These are phyloP conservation scores for Machimus atricapillus DNA, from an alignment of 2,888 invertebrate genomes.

Conservation along the genomic window DNA sequence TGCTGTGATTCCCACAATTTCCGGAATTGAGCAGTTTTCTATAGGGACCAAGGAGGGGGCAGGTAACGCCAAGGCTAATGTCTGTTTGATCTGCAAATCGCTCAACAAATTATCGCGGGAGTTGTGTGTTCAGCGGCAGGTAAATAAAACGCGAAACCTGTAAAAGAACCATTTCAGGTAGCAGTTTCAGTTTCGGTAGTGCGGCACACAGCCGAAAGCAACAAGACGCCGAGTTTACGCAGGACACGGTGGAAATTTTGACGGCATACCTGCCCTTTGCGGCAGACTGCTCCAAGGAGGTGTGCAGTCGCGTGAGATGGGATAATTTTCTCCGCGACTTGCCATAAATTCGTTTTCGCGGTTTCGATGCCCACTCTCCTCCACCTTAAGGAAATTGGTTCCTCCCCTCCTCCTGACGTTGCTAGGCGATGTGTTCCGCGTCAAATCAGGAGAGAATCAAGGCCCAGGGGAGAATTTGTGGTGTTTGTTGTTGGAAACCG, in stretches of 20 bases:
- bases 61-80: conserved; percentile 6
- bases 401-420: not conserved
- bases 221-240: not conserved
- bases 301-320: conserved; percentile 22
- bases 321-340: conserved; percentile 42
- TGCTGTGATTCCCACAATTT: not conserved
- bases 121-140: conserved; percentile 16
- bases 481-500: not conserved
- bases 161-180: conserved; percentile 35
- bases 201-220: not conserved
- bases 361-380: conserved; percentile 18
- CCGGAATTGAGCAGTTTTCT: not conserved
- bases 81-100: conserved; percentile 35
- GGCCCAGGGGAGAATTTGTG: not conserved
- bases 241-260: not conserved
- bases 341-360: conserved; percentile 30
- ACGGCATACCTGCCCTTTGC: conserved; percentile 5
- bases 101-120: conserved; percentile 28
- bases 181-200: not conserved
- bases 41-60: not conserved
- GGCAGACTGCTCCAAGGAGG: not conserved
- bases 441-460: not conserved
- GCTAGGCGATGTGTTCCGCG: not conserved
- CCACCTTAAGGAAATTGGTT: conserved; percentile 3
- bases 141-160: conserved; percentile 27